phyloP scores from a whole-genome alignment of 2,797 vertebrate species.

The Tamandua tetradactyla region DNA sequence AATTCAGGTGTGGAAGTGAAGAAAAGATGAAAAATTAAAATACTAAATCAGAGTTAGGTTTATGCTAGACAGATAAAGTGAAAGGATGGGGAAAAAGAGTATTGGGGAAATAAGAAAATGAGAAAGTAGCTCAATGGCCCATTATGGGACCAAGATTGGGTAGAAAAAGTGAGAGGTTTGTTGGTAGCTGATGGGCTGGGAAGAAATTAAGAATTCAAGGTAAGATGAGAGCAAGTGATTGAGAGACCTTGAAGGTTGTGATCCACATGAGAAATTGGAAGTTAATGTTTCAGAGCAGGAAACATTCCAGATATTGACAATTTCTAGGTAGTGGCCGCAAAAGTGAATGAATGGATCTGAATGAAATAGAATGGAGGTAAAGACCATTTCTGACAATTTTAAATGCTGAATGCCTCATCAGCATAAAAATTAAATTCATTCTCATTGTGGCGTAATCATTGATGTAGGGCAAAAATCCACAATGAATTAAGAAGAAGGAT shows the following conservation, averaged over 20 bases:
- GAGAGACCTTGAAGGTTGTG: neutral
- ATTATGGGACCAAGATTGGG: neutral
- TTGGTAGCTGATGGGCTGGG: neutral
- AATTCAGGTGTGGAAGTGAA: neutral
- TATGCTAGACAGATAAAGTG: neutral
- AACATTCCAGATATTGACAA: neutral
- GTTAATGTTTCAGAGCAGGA: neutral
- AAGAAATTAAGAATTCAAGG: neutral
- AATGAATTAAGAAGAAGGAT: neutral
- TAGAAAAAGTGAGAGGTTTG: neutral
- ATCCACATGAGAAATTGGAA: neutral
- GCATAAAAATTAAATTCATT: neutral
- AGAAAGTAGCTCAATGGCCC: neutral
- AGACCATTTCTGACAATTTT: neutral
- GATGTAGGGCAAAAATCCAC: neutral
- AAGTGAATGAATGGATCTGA: neutral
- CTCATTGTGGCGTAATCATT: neutral
- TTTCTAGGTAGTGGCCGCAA: neutral
- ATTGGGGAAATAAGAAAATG: neutral
- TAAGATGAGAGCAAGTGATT: neutral
- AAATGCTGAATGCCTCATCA: neutral
- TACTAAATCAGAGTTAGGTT: slow-evolving; percentile 2
- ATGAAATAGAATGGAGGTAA: neutral
- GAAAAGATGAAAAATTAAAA: neutral
- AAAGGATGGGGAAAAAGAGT: neutral